Base-by-base conservation (phyloP, 2,797 vertebrate genomes). In the Phrynocephalus forsythii region DNA sequence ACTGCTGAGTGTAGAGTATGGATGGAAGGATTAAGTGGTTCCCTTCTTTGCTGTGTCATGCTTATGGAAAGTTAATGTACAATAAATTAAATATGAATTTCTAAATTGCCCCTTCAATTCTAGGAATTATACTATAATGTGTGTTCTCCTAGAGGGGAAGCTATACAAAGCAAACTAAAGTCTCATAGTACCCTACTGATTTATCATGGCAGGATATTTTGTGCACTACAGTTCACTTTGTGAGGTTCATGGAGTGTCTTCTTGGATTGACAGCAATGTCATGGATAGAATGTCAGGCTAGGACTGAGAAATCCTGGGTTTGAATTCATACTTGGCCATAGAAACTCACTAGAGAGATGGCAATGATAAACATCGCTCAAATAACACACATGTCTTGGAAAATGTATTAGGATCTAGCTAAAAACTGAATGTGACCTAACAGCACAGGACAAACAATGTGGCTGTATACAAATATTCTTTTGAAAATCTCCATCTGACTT, bases 1-100 rank as follows among this genome's bases (percentile, higher is more conserved):
- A 63, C 66, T 83, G 81, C 81, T 87, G 81, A 60, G 28, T 69
- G 63, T 80, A 68, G 73, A 68, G 24, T 30, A 20, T 82, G 72
- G 33, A 71, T 18, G 68, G 38, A 78, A 87, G 50, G 66, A 13
- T 78, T 83, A 83, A 83, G 75, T 83, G 67, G 66, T 78, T 78
- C 30, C 30, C 15, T 78, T 50, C 73, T 83, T 69, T 83, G 86
- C 86, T 87, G 81, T 83, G 73, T 87, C 86, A 87, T 16, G 50
- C 60, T 83, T 78, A 82, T 83, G 66, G 28, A 83, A 78, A 69
- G 48, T 33, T 87, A 87, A 77, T 87, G 72, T 76, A 77, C 15
- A 28, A 76, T 87, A 76, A 82, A 87, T 83, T 68, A 83, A 87
- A 87, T 71, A 87, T 83, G 73, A 66, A 87, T 83, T 78, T 83